phyloP scores from a whole-genome alignment of 2,797 vertebrate species.

The Echeneis naucrates region DNA sequence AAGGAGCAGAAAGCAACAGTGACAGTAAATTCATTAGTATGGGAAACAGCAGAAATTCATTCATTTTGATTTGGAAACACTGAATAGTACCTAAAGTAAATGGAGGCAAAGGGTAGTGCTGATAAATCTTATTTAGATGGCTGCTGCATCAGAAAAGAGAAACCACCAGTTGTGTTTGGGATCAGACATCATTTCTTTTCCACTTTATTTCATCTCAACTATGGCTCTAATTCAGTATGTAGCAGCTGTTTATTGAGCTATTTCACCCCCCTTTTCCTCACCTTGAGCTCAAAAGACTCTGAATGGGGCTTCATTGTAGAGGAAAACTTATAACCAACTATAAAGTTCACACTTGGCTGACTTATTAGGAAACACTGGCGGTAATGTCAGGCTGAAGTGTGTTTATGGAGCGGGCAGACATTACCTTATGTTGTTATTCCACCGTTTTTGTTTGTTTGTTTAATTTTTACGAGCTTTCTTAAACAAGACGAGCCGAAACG shows the following conservation, averaged over 20 bases:
- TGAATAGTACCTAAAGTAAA: background rate
- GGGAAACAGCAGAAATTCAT: background rate
- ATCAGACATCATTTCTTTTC: background rate
- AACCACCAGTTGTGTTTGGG: background rate
- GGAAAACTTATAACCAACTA: background rate
- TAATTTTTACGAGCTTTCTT: no score
- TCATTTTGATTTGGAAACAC: background rate
- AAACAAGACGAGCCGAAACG: background rate
- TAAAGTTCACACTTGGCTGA: constrained; percentile 3
- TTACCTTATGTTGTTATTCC: constrained; percentile 26
- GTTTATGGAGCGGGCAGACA: constrained; percentile 20
- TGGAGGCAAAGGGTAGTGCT: background rate
- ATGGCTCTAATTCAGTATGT: background rate
- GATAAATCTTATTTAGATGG: background rate
- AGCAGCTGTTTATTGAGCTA: background rate
- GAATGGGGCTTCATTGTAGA: background rate
- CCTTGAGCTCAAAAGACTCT: background rate
- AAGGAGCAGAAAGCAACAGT: constrained; percentile 20
- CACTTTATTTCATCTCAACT: constrained; percentile 7
- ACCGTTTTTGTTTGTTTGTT: constrained; percentile 18
- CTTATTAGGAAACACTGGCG: constrained; percentile 31
- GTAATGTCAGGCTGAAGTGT: background rate
- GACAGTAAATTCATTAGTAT: background rate
- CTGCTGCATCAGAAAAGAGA: background rate
- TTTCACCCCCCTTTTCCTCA: background rate